phyloP scores from a whole-genome alignment of 92 coral and sea anemone genomes.

The Parazoanthus darwini region DNA sequence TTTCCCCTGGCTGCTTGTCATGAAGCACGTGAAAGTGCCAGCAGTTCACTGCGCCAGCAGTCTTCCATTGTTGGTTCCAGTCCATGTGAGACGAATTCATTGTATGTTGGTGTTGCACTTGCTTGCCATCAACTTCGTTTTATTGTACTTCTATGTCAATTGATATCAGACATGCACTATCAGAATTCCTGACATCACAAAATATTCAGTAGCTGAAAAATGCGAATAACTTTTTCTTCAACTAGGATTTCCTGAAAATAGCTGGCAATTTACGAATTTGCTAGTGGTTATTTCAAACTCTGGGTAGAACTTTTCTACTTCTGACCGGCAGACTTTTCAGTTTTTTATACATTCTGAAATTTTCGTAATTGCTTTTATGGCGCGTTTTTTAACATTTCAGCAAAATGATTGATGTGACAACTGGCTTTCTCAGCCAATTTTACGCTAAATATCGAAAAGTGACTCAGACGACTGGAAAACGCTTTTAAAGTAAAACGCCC shows the following conservation, averaged over 20 bases:
- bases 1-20: too few species aligned
- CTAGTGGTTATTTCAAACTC: neutral
- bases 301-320: neutral
- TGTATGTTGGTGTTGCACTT: neutral
- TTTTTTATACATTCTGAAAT: too few species aligned
- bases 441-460: too few species aligned
- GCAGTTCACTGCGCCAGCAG: neutral
- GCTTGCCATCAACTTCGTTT: too few species aligned
- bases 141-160: neutral
- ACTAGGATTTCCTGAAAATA: neutral
- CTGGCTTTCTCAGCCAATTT: too few species aligned
- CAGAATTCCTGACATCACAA: neutral
- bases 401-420: too few species aligned
- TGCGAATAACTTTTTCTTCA: neutral
- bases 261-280: neutral
- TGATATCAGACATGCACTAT: neutral
- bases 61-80: neutral
- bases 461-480: too few species aligned
- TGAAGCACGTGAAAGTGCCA: too few species aligned
- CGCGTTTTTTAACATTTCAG: too few species aligned
- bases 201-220: neutral
- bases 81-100: neutral
- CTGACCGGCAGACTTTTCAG: too few species aligned
- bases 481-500: too few species aligned
- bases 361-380: too few species aligned